A percentile compares a stretch with the other conserved stretches of the same genome.
phyloP scores from a whole-genome alignment of 2,113 vertebrate species.

The Anser cygnoides region DNA sequence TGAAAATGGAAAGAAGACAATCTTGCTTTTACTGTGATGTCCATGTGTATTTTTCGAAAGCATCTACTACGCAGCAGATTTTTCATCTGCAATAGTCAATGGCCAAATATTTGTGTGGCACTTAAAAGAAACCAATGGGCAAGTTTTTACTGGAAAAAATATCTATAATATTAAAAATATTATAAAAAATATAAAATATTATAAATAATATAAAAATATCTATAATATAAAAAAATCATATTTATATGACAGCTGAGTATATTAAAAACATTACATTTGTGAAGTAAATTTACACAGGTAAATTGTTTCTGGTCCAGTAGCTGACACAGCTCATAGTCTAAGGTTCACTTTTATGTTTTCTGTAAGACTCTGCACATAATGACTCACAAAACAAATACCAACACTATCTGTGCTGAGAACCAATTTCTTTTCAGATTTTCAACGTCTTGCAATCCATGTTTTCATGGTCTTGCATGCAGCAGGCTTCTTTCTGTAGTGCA shows the following conservation, averaged over 20 bases:
- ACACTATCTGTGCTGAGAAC: background rate
- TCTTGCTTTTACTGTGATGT: background rate
- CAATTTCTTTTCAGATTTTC: background rate
- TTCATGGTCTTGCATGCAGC: background rate
- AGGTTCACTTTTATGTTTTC: background rate
- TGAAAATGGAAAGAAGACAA: background rate
- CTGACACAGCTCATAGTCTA: background rate
- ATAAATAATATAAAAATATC: no score
- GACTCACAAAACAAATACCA: background rate
- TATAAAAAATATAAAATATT: no score
- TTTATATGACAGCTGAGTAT: background rate
- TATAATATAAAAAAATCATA: no score
- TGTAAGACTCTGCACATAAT: background rate
- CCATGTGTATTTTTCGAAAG: background rate
- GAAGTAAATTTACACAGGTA: background rate
- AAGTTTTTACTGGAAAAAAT: background rate
- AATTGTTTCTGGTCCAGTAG: background rate
- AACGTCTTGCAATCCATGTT: background rate
- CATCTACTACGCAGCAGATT: background rate
- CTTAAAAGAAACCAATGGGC: conserved; percentile 36
- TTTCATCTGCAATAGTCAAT: conserved; percentile 24
- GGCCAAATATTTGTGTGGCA: conserved; percentile 17
- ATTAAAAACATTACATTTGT: background rate
- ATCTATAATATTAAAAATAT: background rate
- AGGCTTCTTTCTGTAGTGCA: background rate